Conservation (phyloP, 1,140 invertebrate species). For the Mycetomoellerius zeteki region DNA sequence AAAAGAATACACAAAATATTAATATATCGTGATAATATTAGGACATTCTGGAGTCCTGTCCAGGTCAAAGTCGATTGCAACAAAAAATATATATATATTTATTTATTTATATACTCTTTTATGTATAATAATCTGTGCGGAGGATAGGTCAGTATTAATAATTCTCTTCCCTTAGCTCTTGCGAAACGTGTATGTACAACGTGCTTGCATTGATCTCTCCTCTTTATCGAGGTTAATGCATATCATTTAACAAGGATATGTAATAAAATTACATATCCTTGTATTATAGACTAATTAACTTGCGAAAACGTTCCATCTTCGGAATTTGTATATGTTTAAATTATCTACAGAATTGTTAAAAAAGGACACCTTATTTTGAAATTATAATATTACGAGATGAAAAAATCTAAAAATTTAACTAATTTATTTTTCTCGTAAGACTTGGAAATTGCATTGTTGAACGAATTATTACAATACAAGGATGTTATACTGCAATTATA, state of each 20-base stretch:
- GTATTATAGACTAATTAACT: constrained; percentile 49
- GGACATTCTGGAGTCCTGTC: constrained; percentile 83
- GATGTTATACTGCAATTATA: not conserved
- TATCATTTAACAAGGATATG: too few relatives aligned
- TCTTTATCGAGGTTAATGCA: not conserved
- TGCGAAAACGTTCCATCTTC: not conserved
- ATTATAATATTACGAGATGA: not conserved
- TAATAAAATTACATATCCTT: constrained; percentile 33
- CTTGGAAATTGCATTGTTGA: not conserved
- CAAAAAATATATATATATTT: constrained; percentile 79
- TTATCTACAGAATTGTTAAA: constrained; percentile 4
- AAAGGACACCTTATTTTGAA: not conserved
- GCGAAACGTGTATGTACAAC: constrained; percentile 65
- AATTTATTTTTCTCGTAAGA: not conserved
- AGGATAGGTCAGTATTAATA: constrained; percentile 59
- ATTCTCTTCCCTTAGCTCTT: constrained; percentile 57
- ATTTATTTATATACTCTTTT: constrained; percentile 71
- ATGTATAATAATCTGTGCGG: constrained; percentile 80
- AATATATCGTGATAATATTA: constrained; percentile 84
- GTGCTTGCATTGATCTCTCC: not conserved
- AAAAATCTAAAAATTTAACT: not conserved
- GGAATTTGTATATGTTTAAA: not conserved
- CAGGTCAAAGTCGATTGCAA: constrained; percentile 83
- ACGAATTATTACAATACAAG: constrained; percentile 14
- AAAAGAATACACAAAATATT: constrained; percentile 86